Conservation (phyloP, 2,113 vertebrate species). For the Ahaetulla prasina region DNA sequence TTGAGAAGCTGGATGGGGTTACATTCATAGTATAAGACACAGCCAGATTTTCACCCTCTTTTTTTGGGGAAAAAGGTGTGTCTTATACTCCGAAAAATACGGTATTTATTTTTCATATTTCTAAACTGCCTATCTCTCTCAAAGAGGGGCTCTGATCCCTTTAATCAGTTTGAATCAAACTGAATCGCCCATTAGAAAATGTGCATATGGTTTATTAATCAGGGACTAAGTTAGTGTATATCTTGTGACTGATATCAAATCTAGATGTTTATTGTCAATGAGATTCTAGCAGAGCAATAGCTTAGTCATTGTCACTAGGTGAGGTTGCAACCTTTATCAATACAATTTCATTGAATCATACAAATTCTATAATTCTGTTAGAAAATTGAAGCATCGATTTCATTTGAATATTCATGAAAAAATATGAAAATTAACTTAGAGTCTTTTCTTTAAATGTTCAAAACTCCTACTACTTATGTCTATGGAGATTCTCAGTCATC, state of each 20-base stretch:
- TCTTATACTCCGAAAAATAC: too few species aligned
- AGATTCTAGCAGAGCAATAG: neutral
- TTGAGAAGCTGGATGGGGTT: too few species aligned
- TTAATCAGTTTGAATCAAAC: neutral
- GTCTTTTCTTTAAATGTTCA: neutral
- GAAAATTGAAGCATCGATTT: neutral
- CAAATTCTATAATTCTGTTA: neutral
- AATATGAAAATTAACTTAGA: neutral
- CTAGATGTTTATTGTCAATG: neutral
- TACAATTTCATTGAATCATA: neutral
- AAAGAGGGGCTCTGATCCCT: neutral
- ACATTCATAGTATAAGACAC: too few species aligned
- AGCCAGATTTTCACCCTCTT: too few species aligned
- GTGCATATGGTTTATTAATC: neutral
- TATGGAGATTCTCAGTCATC: neutral
- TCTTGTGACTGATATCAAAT: neutral
- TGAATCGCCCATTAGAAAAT: neutral
- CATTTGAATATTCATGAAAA: neutral
- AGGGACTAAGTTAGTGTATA: neutral
- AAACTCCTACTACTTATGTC: neutral
- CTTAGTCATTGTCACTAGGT: neutral
- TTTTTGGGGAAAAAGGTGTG: too few species aligned
- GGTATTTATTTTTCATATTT: neutral
- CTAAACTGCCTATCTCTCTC: neutral
- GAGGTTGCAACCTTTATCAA: neutral